Percentiles rank a stretch among this genome's conserved stretches.
Evolutionary conservation across 2,797 vertebrate species (phyloP).

Genomic region (Phoxinus dragarum): DNA sequence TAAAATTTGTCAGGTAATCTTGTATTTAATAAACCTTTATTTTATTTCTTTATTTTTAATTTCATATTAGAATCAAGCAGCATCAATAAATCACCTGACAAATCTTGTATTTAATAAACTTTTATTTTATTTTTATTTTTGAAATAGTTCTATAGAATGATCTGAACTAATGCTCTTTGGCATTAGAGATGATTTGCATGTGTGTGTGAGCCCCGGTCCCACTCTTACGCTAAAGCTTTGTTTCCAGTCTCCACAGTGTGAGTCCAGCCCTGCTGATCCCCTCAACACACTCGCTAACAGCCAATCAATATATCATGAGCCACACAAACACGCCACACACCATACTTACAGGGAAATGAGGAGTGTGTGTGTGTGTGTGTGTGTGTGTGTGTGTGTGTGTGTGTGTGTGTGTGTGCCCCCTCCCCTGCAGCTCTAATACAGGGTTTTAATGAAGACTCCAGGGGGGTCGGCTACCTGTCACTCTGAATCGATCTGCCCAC

Average conservation of each 20-base stretch:
- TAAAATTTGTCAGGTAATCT: background rate
- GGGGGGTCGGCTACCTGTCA: constrained; percentile 82
- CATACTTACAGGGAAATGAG: constrained; percentile 52
- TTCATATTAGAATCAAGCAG: background rate
- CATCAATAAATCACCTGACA: background rate
- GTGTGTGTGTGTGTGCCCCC: constrained; percentile 22
- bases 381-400: constrained; percentile 11
- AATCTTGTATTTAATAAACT: background rate
- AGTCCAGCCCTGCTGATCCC: constrained; percentile 56
- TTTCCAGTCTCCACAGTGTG: constrained; percentile 61
- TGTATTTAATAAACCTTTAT: background rate
- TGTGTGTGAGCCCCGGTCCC: constrained; percentile 28
- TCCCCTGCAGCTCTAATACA: constrained; percentile 71
- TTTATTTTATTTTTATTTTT: background rate
- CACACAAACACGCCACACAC: constrained; percentile 44
- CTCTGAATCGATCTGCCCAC: constrained; percentile 74
- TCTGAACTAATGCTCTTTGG: constrained; percentile 50
- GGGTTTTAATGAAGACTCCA: constrained; percentile 83
- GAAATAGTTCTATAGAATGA: background rate
- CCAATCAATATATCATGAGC: constrained; percentile 64
- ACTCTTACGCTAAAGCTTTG: constrained; percentile 56
- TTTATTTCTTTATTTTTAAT: background rate
- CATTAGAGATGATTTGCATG: constrained; percentile 67
- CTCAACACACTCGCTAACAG: constrained; percentile 63
- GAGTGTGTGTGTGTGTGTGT: constrained; percentile 25